Base-by-base conservation (phyloP, 2,888 invertebrate species). In the Hypomecis punctinalis region DNA sequence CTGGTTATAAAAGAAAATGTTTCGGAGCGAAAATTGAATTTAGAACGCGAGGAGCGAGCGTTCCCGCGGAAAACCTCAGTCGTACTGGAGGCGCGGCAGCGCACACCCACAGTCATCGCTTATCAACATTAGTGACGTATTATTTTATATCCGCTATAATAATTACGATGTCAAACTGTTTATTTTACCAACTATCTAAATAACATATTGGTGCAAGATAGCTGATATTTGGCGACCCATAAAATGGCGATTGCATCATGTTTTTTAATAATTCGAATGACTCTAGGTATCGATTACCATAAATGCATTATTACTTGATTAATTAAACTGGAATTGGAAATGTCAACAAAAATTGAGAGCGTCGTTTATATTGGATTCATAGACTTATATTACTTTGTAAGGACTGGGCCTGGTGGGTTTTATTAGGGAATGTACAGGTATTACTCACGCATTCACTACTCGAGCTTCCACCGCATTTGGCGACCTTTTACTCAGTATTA, bases 71-170 rank as follows among this genome's bases (percentile, higher is more conserved):
- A 78, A 74, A 55, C 59, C 60, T 46, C 56, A 72, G 61, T 64
- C 46, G 65, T 56, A 88, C 88, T 88, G 85, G 83, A 80, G 83
- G 83, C 84, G 76, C 88, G 86, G 84, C 85, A 4, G 13, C 47
- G 37, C 48, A 42, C 43, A 78, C 84, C 83, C 83, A 80, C 77
- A 70, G 68, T 64, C 68, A 48, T 52, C 53, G 69, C 73, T 83
- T 84, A 85, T 82, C 85, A 23, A 78, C 57, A 68, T 56, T 23
- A 58, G 65, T 81, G 79, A 81, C 80, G 75, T 75, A 71, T 37
- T 63, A 68, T 69, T 67, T 72, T 52, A 66, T 70, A 68, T 65
- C 67, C 63, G 37, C 13, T 45, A 23, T 56, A 46, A 70, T 69
- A 65, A 75, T 71, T 71, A 69, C 60, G 52, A 65, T 61, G 67